Evolutionary conservation across 2,888 invertebrate species (phyloP).

Genomic region (Ischnus inquisitorius): DNA sequence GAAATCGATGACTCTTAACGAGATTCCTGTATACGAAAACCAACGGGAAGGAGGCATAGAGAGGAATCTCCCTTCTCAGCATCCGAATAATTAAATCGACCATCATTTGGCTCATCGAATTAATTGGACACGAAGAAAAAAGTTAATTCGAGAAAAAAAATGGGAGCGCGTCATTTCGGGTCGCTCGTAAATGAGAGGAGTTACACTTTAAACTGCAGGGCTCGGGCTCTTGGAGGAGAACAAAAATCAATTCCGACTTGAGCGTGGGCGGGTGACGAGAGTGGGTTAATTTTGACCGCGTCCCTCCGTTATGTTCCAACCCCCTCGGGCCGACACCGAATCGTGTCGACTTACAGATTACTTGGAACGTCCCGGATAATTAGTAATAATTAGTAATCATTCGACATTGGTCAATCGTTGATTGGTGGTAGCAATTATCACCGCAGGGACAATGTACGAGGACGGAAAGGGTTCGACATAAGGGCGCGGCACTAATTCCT

Average conservation of each 20-base stretch:
- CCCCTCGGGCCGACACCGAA: conserved; percentile 43
- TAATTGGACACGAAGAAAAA: conserved; percentile 49
- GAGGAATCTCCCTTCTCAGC: too few relatives aligned
- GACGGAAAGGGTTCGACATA: conserved; percentile 33
- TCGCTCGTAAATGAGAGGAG: conserved; percentile 11
- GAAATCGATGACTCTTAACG: conserved; percentile 34
- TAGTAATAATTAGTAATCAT: conserved; percentile 81
- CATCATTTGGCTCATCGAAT: conserved; percentile 41
- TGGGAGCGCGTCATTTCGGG: conserved; percentile 8
- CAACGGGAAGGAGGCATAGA: not conserved
- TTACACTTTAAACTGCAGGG: conserved; percentile 23
- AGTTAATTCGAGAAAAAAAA: conserved; percentile 48
- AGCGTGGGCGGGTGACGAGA: conserved; percentile 70
- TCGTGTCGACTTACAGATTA: conserved; percentile 71
- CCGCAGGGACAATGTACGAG: conserved; percentile 12
- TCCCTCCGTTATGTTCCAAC: conserved; percentile 18
- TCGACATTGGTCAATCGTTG: conserved; percentile 72
- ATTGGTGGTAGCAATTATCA: conserved; percentile 71
- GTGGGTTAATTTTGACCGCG: conserved; percentile 66
- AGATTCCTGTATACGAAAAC: conserved; percentile 13
- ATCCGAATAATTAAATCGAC: conserved; percentile 26
- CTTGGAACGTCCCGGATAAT: conserved; percentile 76
- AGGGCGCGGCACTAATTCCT: conserved; percentile 66
- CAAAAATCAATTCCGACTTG: conserved; percentile 27
- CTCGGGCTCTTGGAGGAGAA: not conserved